These are phyloP conservation scores for Sebastes baramenuke DNA, from an alignment of 2,797 vertebrate genomes.

Conservation along the genomic window DNA sequence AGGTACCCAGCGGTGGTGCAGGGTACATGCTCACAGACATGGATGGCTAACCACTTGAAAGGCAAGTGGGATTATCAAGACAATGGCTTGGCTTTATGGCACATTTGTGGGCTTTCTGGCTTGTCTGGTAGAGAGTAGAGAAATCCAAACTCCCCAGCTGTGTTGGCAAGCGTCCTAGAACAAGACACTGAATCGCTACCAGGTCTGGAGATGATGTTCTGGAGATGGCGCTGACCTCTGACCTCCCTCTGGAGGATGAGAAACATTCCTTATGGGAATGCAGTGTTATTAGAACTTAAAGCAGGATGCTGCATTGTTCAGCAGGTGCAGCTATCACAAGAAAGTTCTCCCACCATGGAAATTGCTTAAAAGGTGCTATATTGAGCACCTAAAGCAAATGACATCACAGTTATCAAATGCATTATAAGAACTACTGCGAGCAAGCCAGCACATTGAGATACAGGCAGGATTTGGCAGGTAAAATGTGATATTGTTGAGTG, in stretches of 20 bases:
- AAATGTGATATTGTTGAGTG: neutral
- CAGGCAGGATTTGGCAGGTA: neutral
- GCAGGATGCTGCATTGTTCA: neutral
- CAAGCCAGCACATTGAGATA: neutral
- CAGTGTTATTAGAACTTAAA: neutral
- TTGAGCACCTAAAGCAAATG: neutral
- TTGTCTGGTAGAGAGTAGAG: slow-evolving; percentile 9
- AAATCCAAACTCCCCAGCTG: slow-evolving; percentile 3
- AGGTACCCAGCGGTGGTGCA: slow-evolving; percentile 1
- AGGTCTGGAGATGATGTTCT: slow-evolving; percentile 32
- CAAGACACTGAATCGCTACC: slow-evolving; percentile 20
- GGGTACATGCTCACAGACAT: slow-evolving; percentile 48
- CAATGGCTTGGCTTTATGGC: slow-evolving; percentile 40
- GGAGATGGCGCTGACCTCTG: slow-evolving; percentile 19
- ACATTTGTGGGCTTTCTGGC: slow-evolving; percentile 45
- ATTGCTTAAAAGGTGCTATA: neutral
- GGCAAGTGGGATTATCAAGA: slow-evolving; percentile 45
- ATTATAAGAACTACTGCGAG: neutral
- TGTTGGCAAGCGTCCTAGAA: slow-evolving; percentile 43
- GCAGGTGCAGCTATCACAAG: neutral
- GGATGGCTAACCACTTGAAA: slow-evolving; percentile 52
- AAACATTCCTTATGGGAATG: neutral
- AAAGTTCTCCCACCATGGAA: neutral
- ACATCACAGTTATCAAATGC: neutral
- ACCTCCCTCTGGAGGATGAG: slow-evolving; percentile 20